Evolutionary conservation across 2,888 invertebrate genomes (phyloP).

Genomic region (Drosophila pseudotalamancana): DNA sequence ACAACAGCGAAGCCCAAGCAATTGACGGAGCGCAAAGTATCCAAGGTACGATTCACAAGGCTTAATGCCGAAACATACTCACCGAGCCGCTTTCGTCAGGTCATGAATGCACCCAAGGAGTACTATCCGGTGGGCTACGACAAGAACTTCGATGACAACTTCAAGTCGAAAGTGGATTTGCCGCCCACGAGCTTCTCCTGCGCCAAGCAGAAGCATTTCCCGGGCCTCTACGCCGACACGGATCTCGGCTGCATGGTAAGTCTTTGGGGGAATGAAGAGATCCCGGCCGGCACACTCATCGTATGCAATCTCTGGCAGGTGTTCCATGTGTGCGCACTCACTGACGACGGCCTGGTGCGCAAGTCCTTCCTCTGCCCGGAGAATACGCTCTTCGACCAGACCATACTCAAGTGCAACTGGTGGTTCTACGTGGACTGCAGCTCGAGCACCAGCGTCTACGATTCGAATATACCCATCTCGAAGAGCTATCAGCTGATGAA

Average conservation of each 20-base stretch:
- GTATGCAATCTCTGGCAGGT: constrained; percentile 86
- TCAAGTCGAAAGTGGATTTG: constrained; percentile 92
- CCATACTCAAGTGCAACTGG: constrained; percentile 96
- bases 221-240: constrained; percentile 94
- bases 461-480: constrained; percentile 95
- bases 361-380: constrained; percentile 96
- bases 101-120: constrained; percentile 95
- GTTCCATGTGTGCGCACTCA: constrained; percentile 95
- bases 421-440: constrained; percentile 97
- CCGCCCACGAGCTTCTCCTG: constrained; percentile 94
- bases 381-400: constrained; percentile 95
- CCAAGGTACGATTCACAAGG: constrained; percentile 61
- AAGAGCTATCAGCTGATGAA: constrained; percentile 97
- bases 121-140: constrained; percentile 95
- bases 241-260: constrained; percentile 95
- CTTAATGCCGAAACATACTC: no score
- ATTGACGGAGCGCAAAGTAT: constrained; percentile 74
- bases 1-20: constrained; percentile 56
- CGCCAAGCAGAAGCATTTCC: constrained; percentile 95
- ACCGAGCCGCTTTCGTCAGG: constrained; percentile 84
- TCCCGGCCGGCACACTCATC: no score
- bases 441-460: constrained; percentile 91
- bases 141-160: constrained; percentile 95
- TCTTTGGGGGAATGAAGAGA: neutral
- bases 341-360: constrained; percentile 94